Percentiles rank a stretch among this genome's conserved stretches.
These are phyloP conservation scores for Hipparchia sbordonii DNA, from an alignment of 2,888 invertebrate species.

Conservation along the genomic window DNA sequence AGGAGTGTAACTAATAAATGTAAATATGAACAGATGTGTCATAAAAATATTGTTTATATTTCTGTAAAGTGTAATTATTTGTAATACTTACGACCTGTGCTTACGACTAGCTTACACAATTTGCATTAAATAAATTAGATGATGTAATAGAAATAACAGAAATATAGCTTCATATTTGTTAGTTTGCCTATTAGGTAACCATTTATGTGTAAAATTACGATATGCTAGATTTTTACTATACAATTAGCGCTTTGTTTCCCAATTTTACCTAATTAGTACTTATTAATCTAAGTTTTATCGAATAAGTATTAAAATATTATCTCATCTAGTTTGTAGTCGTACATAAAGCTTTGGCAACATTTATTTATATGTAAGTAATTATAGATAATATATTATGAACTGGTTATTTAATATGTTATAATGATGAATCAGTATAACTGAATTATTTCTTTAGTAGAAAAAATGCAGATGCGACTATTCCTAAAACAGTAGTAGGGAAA, in stretches of 20 bases:
- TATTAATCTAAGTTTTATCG: slow-evolving; percentile 21
- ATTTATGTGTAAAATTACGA: slow-evolving; percentile 50
- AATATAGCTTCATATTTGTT: slow-evolving; percentile 6
- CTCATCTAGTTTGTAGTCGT: slow-evolving; percentile 18
- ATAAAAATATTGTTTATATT: too few species aligned
- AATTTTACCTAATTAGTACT: slow-evolving; percentile 52
- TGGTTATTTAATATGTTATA: too few species aligned
- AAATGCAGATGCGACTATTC: too few species aligned
- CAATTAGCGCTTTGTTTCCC: slow-evolving; percentile 81
- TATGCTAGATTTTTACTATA: slow-evolving; percentile 69
- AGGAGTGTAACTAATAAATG: too few species aligned
- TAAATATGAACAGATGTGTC: too few species aligned
- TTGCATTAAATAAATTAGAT: background rate
- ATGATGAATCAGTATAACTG: too few species aligned
- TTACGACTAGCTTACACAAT: background rate
- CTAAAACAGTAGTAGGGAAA: too few species aligned
- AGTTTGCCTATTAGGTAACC: background rate
- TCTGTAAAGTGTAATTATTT: background rate
- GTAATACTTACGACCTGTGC: too few species aligned
- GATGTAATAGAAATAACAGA: background rate
- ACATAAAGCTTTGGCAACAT: slow-evolving; percentile 52
- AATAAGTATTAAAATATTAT: slow-evolving; percentile 23
- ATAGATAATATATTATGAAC: background rate
- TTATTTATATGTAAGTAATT: slow-evolving; percentile 24
- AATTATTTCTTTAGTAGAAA: too few species aligned